Percentiles rank a stretch among this genome's conserved stretches.
Evolutionary conservation across 2,797 vertebrate genomes (phyloP).

Genomic region (Falco berigora): DNA sequence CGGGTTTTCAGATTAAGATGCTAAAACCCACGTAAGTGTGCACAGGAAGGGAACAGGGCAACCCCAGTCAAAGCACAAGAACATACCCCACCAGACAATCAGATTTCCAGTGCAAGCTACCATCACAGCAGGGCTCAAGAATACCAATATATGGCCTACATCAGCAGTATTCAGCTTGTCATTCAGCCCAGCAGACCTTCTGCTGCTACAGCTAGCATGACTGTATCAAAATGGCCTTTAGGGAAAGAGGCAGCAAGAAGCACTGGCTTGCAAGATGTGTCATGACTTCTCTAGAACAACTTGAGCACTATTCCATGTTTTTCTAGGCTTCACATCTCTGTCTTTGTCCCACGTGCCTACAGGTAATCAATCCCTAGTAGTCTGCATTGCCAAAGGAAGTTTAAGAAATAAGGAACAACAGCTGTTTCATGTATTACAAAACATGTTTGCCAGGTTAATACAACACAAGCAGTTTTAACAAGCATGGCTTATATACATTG

Average conservation of each 20-base stretch:
- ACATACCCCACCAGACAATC: background rate
- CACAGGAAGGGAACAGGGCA: background rate
- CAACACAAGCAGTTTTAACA: background rate
- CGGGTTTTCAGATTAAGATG: background rate
- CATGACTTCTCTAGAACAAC: background rate
- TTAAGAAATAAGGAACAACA: background rate
- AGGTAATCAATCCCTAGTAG: background rate
- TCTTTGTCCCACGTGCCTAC: background rate
- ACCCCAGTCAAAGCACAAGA: background rate
- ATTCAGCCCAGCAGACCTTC: background rate
- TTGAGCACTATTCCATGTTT: background rate
- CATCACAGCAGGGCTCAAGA: background rate
- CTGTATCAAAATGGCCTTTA: background rate
- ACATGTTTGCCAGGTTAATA: background rate
- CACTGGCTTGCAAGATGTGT: background rate
- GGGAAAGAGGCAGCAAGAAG: background rate
- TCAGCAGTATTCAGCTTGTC: background rate
- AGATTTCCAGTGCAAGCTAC: background rate
- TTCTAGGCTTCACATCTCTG: background rate
- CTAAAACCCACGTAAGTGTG: background rate
- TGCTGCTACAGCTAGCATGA: background rate
- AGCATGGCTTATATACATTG: background rate
- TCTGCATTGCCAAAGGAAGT: accelerated
- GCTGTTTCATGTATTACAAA: background rate
- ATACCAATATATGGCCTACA: background rate